Evolutionary conservation across 1,140 invertebrate genomes (phyloP).

Genomic region (Globodera rostochiensis): DNA sequence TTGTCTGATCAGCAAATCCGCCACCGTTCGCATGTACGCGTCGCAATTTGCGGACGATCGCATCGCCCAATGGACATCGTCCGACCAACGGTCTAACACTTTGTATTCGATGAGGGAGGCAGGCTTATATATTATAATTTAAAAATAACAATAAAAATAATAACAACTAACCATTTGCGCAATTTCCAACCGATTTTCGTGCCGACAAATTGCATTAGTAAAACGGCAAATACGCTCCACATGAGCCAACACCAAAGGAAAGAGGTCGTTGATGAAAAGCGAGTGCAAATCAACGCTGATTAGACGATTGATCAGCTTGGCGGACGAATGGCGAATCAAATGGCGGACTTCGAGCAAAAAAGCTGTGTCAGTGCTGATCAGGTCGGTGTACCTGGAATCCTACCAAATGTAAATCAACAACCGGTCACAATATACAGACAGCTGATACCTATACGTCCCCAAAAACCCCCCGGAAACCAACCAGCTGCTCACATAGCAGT

Average conservation of each 20-base stretch:
- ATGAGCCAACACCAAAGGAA: conserved; percentile 42
- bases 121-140: background rate
- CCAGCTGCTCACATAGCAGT: conserved; percentile 50
- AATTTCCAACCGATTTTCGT: conserved; percentile 6
- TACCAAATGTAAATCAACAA: background rate
- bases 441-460: background rate
- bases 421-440: background rate
- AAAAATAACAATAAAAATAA: background rate
- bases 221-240: conserved; percentile 42
- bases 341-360: conserved; percentile 51
- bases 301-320: conserved; percentile 29
- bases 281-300: conserved; percentile 34
- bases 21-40: conserved; percentile 43
- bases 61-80: conserved; percentile 48
- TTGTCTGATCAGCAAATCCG: conserved; percentile 40
- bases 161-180: background rate
- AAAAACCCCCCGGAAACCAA: conserved; percentile 8
- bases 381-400: conserved; percentile 34
- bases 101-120: conserved; percentile 30
- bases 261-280: conserved; percentile 40
- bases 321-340: conserved; percentile 46
- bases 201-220: background rate
- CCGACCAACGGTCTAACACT: conserved; percentile 30
- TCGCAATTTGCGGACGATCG: conserved; percentile 37
- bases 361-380: conserved; percentile 49